Evolutionary conservation across 2,888 invertebrate species (phyloP).

Genomic region (Iselma pallidipennis): DNA sequence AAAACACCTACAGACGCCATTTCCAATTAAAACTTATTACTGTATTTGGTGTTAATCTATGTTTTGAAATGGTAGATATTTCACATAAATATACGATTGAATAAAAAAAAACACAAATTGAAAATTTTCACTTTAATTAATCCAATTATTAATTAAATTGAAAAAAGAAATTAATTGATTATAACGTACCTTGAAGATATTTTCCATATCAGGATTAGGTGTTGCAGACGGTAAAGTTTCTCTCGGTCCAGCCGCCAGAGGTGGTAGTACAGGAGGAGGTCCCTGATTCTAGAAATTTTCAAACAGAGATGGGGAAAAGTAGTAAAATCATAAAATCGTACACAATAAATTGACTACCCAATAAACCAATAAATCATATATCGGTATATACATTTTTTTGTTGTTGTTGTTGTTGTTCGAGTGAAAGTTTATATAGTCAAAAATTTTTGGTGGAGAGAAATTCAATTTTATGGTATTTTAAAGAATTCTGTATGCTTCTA

Average conservation of each 20-base stretch:
- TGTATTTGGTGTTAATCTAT: neutral
- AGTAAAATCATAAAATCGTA: constrained; percentile 22
- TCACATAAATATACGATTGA: too few relatives aligned
- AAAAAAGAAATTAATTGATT: too few relatives aligned
- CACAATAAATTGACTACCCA: constrained; percentile 3
- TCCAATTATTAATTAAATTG: neutral
- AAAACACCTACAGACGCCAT: neutral
- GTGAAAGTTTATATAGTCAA: neutral
- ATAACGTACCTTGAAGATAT: constrained; percentile 69
- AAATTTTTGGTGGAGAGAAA: too few relatives aligned
- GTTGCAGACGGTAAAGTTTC: constrained; percentile 55
- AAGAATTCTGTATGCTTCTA: too few relatives aligned
- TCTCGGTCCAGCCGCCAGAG: constrained; percentile 53
- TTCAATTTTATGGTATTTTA: too few relatives aligned
- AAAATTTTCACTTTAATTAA: neutral
- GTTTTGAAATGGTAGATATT: too few relatives aligned
- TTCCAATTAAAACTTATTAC: neutral
- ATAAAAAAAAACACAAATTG: too few relatives aligned
- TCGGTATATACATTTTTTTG: too few relatives aligned
- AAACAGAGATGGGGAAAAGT: neutral
- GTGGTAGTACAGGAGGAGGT: constrained; percentile 28
- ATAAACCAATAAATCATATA: constrained; percentile 25
- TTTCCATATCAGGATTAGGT: constrained; percentile 60
- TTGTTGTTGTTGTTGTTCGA: too few relatives aligned
- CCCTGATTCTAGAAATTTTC: constrained; percentile 49